Evolutionary conservation across 2,888 invertebrate species (phyloP).

Genomic region (Acanthosoma haemorrhoidale): DNA sequence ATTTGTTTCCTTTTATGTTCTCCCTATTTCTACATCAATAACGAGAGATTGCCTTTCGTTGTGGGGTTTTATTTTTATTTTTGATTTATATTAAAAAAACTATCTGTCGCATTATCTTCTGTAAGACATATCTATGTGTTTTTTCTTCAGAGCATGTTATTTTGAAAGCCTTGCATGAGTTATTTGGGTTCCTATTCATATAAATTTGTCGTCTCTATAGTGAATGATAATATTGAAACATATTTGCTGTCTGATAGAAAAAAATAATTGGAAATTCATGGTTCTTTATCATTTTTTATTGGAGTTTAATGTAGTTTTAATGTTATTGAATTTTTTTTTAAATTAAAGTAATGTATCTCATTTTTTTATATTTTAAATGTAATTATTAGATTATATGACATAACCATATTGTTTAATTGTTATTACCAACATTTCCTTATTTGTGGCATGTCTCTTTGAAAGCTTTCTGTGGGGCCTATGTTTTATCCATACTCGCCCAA

Average conservation of each 20-base stretch:
- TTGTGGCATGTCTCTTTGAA: slow-evolving; percentile 1
- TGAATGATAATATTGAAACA: too few species aligned
- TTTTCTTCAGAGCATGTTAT: slow-evolving; percentile 10
- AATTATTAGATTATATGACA: too few species aligned
- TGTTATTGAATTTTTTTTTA: too few species aligned
- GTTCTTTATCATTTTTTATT: too few species aligned
- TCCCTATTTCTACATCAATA: neutral
- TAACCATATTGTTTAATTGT: too few species aligned
- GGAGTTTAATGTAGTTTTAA: too few species aligned
- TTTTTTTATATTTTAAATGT: too few species aligned
- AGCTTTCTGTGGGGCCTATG: neutral
- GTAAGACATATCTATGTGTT: neutral
- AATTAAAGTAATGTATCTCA: too few species aligned
- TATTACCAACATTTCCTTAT: neutral
- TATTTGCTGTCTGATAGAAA: too few species aligned
- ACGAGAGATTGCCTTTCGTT: too few species aligned
- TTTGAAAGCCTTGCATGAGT: slow-evolving; percentile 10
- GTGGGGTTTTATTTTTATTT: neutral
- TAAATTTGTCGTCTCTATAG: too few species aligned
- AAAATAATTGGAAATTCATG: too few species aligned
- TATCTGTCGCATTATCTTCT: neutral
- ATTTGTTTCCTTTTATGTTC: neutral
- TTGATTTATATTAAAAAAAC: neutral
- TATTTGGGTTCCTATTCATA: neutral
- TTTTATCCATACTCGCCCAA: neutral